Percentiles rank a stretch among this genome's conserved stretches.
These are phyloP conservation scores for Scyliorhinus canicula DNA, from an alignment of 2,797 vertebrate species.

Conservation along the genomic window DNA sequence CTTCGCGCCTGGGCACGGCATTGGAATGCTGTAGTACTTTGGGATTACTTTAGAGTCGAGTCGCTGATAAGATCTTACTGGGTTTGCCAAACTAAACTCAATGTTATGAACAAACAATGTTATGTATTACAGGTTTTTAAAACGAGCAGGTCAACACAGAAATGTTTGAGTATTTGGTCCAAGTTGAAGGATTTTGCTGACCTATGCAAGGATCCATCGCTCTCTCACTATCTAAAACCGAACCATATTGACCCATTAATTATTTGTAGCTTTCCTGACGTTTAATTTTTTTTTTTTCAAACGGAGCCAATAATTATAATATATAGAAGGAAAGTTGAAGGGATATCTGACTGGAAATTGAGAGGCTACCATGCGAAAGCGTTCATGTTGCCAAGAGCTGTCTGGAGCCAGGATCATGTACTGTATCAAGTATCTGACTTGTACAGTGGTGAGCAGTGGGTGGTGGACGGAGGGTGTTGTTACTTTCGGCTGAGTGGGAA, in stretches of 20 bases:
- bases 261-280: neutral
- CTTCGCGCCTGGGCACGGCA: neutral
- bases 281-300: neutral
- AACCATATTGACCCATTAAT: neutral
- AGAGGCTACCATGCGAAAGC: neutral
- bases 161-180: neutral
- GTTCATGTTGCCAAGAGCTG: neutral
- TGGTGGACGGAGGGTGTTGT: neutral
- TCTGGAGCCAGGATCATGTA: neutral
- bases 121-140: neutral
- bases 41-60: neutral
- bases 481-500: neutral
- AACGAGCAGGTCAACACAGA: neutral
- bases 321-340: neutral
- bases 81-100: neutral
- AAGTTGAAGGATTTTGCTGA: neutral
- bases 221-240: neutral
- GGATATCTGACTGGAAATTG: neutral
- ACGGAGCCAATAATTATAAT: neutral
- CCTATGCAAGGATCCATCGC: neutral
- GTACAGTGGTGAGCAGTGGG: neutral
- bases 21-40: neutral
- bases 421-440: neutral
- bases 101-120: neutral
- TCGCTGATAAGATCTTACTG: neutral